Percentiles rank a stretch among this genome's conserved stretches.
phyloP scores from a whole-genome alignment of 2,113 vertebrate species.

The Oryzias javanicus region DNA sequence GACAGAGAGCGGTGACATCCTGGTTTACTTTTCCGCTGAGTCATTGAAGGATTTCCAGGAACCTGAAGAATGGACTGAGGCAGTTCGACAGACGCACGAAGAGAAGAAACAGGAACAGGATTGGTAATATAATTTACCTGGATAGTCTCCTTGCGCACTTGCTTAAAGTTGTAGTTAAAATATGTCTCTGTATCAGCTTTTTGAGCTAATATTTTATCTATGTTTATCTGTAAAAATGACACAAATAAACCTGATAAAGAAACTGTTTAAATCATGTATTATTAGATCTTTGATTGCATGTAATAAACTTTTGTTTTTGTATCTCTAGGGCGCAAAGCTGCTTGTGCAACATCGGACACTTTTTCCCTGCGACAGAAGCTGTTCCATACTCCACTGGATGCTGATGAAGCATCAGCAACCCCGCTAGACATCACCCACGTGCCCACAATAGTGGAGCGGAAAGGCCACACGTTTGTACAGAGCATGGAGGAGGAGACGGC shows the following conservation, averaged over 20 bases:
- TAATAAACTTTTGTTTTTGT: not conserved
- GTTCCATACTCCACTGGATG: conserved; percentile 50
- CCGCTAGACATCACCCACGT: conserved; percentile 62
- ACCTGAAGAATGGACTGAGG: conserved; percentile 83
- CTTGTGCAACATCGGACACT: not conserved
- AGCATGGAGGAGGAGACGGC: conserved; percentile 78
- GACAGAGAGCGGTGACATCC: conserved; percentile 85
- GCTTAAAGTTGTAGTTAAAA: not conserved
- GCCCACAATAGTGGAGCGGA: conserved; percentile 70
- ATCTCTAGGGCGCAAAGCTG: conserved; percentile 24
- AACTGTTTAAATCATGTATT: not conserved
- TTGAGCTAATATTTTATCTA: too few relatives aligned
- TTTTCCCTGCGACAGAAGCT: conserved; percentile 53
- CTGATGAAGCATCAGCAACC: not conserved
- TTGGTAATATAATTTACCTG: conserved; percentile 41
- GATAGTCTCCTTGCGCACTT: not conserved
- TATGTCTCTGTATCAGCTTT: too few relatives aligned
- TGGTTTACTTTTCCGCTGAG: conserved; percentile 84
- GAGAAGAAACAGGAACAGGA: conserved; percentile 64
- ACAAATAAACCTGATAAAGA: not conserved
- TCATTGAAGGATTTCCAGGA: conserved; percentile 77
- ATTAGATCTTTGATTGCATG: too few relatives aligned
- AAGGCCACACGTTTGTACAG: conserved; percentile 73
- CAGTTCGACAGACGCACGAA: conserved; percentile 77
- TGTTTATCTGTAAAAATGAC: too few relatives aligned